Evolutionary conservation across 2,888 invertebrate species (phyloP), one percentile per base, ranked within the genome.

Genomic region (Lasioglossum leucozonium): DNA sequence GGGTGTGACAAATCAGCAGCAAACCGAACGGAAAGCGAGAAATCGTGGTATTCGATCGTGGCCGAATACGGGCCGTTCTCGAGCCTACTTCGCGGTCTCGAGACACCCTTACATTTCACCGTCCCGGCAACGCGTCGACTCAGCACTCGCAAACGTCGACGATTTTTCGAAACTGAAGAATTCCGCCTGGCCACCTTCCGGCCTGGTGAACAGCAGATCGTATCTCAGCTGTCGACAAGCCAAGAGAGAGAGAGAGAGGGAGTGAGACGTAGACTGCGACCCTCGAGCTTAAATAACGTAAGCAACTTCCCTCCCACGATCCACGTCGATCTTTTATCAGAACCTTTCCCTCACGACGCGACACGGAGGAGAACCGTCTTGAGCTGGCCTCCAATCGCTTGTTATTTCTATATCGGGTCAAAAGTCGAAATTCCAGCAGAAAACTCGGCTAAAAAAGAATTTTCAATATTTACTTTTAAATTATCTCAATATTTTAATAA

Each of bases 61-160:
- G 76, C 58, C 69, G 47, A 47, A 47, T 55, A 55, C 69, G 58
- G 47, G 30, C n/a, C 72, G 47, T 75, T n/a, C 44, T 71, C 62
- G 51, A 67, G 87, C 87, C 81, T 86, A 77, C 73, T 82, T 74
- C 75, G 79, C 78, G 65, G 72, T 44, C 76, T 75, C 44, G 82
- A 79, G 77, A 77, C 84, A 77, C 82, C 74, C 88, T 87, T 81
- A 82, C 77, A 78, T 88, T 83, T 77, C 73, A 34, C 65, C 82
- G 78, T 71, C 44, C 58, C 74, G 78, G 72, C 82, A 72, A 62
- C 55, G 62, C n/a, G 89, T 72, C 85, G 84, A 90, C 65, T 89
- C 89, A 89, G 89, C 88, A 87, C 13, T 84, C 75, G 77, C 82
- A 84, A 72, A 37, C 81, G 76, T 76, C 87, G 78, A 80, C 87